These are phyloP conservation scores for Agonopterix heracliana DNA, from an alignment of 2,888 invertebrate species.

Conservation along the genomic window DNA sequence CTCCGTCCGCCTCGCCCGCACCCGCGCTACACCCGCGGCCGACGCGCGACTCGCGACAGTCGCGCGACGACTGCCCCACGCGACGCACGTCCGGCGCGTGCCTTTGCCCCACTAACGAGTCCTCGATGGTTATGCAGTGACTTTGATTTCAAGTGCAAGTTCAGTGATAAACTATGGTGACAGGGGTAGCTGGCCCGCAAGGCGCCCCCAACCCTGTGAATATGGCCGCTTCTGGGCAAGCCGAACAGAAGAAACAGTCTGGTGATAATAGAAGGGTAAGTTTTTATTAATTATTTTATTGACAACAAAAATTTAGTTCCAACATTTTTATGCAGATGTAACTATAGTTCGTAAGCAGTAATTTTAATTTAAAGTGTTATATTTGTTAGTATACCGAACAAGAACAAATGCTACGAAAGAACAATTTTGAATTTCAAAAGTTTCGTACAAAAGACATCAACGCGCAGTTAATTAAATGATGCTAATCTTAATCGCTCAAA, in stretches of 20 bases:
- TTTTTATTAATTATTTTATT: constrained; percentile 10
- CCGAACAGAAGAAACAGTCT: constrained; percentile 52
- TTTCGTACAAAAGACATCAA: too few relatives aligned
- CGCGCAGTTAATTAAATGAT: too few relatives aligned
- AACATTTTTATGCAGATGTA: neutral
- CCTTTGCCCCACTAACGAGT: neutral
- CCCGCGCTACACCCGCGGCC: neutral
- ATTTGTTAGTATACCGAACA: too few relatives aligned
- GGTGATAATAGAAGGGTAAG: constrained; percentile 66
- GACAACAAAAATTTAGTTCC: neutral
- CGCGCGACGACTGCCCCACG: constrained; percentile 52
- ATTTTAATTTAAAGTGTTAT: too few relatives aligned
- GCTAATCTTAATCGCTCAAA: too few relatives aligned
- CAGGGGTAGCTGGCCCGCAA: constrained; percentile 51
- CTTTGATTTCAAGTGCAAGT: constrained; percentile 24
- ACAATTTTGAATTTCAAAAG: neutral
- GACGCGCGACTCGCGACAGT: constrained; percentile 40
- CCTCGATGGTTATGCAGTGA: constrained; percentile 29
- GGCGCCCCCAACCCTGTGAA: constrained; percentile 36
- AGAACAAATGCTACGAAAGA: neutral
- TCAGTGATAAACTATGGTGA: constrained; percentile 56
- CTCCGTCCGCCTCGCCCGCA: constrained; percentile 1
- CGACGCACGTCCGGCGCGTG: constrained; percentile 25
- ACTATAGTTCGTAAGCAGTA: too few relatives aligned
- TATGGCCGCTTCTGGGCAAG: constrained; percentile 19